Percentiles rank a stretch among this genome's conserved stretches.
These are phyloP conservation scores for Etheostoma perlongum DNA, from an alignment of 2,797 vertebrate genomes.

Conservation along the genomic window DNA sequence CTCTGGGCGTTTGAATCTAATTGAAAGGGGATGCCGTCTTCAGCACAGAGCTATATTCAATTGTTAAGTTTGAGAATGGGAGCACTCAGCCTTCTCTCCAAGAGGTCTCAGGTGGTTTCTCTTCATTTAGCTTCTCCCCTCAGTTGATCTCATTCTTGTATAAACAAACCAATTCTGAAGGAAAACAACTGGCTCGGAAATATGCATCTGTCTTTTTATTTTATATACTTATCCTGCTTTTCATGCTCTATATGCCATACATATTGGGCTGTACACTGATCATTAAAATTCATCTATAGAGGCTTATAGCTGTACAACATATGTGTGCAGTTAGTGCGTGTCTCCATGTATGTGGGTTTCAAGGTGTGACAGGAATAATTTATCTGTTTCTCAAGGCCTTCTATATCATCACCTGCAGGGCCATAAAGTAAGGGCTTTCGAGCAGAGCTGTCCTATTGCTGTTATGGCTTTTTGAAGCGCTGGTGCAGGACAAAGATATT, in stretches of 20 bases:
- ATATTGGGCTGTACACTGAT: conserved; percentile 37
- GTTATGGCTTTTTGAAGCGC: conserved; percentile 8
- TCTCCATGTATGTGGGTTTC: conserved; percentile 12
- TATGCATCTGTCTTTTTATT: conserved; percentile 48
- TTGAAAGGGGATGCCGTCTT: conserved; percentile 67
- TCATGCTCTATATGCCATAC: conserved; percentile 29
- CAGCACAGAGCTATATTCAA: conserved; percentile 61
- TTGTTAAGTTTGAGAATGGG: conserved; percentile 72
- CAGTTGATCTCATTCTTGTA: conserved; percentile 56
- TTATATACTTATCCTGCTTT: conserved; percentile 35
- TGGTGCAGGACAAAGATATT: conserved; percentile 15
- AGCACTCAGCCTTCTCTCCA: conserved; percentile 66
- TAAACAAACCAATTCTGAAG: conserved; percentile 69
- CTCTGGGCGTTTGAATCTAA: conserved; percentile 64
- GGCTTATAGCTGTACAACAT: conserved; percentile 18
- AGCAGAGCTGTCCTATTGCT: conserved; percentile 1
- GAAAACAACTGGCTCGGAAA: conserved; percentile 48
- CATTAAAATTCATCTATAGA: conserved; percentile 40
- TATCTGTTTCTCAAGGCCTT: conserved; percentile 4
- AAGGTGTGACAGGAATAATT: conserved; percentile 30
- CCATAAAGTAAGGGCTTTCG: conserved; percentile 10
- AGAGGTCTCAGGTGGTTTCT: conserved; percentile 76
- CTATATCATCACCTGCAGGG: conserved; percentile 6
- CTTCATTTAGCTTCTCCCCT: conserved; percentile 67
- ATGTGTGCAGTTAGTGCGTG: conserved; percentile 1